Percentiles rank a stretch among this genome's conserved stretches.
phyloP scores from a whole-genome alignment of 2,888 invertebrate species.

The Nephrotoma appendiculata region DNA sequence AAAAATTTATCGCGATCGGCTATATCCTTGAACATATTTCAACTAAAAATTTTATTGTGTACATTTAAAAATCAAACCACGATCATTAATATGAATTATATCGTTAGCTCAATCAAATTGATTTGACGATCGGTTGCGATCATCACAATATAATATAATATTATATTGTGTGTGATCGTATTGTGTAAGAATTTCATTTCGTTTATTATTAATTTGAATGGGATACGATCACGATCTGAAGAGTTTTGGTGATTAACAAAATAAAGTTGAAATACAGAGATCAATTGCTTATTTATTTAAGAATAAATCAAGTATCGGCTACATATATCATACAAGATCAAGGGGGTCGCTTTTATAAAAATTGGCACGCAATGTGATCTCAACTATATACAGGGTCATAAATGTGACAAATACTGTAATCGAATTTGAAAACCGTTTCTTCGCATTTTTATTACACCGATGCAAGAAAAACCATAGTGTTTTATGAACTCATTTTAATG shows the following conservation, averaged over 20 bases:
- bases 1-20: neutral
- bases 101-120: neutral
- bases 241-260: neutral
- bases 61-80: neutral
- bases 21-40: neutral
- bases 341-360: neutral
- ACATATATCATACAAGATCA: neutral
- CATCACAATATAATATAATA: neutral
- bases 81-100: neutral
- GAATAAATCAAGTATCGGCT: neutral
- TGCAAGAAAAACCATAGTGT: neutral
- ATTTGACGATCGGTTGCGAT: neutral
- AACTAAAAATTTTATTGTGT: neutral
- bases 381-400: neutral
- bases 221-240: neutral
- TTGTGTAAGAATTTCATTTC: neutral
- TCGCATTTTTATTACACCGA: neutral
- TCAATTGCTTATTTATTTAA: neutral
- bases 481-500: neutral
- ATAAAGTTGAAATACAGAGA: neutral
- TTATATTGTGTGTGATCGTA: neutral
- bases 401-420: neutral
- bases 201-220: neutral
- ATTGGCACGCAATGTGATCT: neutral
- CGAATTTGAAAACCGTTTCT: neutral